Evolutionary conservation across 2,888 invertebrate species (phyloP).

Genomic region (Incurvaria masculella): DNA sequence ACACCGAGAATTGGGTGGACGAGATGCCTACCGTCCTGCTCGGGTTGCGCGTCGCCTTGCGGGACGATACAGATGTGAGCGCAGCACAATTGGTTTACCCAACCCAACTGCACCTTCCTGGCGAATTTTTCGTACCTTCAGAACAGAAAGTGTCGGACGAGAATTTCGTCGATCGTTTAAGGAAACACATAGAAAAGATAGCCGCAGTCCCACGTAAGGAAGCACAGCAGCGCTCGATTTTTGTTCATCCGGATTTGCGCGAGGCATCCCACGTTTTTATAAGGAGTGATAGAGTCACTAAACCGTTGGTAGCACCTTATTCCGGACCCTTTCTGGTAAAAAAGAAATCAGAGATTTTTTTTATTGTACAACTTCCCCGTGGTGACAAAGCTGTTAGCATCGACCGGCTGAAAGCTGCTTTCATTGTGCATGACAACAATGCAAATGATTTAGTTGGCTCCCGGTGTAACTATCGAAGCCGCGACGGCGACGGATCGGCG

Average conservation of each 20-base stretch:
- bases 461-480: too few species aligned
- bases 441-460: too few species aligned
- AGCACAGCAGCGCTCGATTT: not conserved
- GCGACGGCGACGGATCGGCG: too few species aligned
- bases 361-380: constrained; percentile 2
- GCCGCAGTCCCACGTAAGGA: not conserved
- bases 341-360: constrained; percentile 8
- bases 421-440: too few species aligned
- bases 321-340: constrained; percentile 10
- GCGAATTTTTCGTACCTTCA: not conserved
- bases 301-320: constrained; percentile 8
- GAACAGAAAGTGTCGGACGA: not conserved
- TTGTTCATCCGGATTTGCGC: constrained; percentile 5
- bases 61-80: constrained; percentile 15
- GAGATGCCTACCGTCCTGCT: constrained; percentile 14
- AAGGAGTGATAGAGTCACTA: constrained; percentile 6
- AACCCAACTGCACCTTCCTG: constrained; percentile 3
- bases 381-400: constrained; percentile 8
- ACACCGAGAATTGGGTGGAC: constrained; percentile 7
- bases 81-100: constrained; percentile 15
- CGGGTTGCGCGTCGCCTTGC: constrained; percentile 14
- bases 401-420: constrained; percentile 13
- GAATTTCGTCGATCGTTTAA: not conserved
- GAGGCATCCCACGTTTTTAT: constrained; percentile 8
- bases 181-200: not conserved